phyloP scores from a whole-genome alignment of 1,140 invertebrate genomes.

The Aradophagus sp. region DNA sequence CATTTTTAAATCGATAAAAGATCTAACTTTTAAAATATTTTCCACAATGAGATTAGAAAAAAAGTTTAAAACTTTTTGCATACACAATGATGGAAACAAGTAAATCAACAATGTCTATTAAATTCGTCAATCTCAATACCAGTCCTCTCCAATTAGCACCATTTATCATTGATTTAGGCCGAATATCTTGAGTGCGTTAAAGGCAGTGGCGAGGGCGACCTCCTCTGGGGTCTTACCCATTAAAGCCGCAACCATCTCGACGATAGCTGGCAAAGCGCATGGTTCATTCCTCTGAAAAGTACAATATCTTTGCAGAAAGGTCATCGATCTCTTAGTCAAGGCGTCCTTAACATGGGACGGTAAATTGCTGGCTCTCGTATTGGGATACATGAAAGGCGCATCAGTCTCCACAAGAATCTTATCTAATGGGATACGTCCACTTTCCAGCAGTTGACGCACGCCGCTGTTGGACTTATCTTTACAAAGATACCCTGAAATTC shows the following conservation, averaged over 20 bases:
- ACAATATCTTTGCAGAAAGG: constrained; percentile 85
- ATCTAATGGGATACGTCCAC: constrained; percentile 87
- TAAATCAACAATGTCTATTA: too few species aligned
- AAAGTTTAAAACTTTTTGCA: too few species aligned
- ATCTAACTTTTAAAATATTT: too few species aligned
- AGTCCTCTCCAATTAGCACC: too few species aligned
- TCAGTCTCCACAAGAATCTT: constrained; percentile 92
- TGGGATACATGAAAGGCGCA: constrained; percentile 97
- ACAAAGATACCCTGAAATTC: constrained; percentile 92
- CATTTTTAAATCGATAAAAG: too few species aligned
- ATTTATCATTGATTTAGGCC: constrained; percentile 83
- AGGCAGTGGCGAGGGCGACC: constrained; percentile 92
- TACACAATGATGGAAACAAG: too few species aligned
- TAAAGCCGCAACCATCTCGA: constrained; percentile 95
- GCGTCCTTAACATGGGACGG: constrained; percentile 89
- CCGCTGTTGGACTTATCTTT: constrained; percentile 95
- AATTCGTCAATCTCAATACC: too few species aligned
- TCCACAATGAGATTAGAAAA: too few species aligned
- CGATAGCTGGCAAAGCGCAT: constrained; percentile 92
- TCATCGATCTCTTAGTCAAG: constrained; percentile 88
- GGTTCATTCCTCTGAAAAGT: constrained; percentile 98
- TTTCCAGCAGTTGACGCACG: constrained; percentile 87
- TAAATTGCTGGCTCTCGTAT: constrained; percentile 93
- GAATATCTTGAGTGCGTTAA: constrained; percentile 94
- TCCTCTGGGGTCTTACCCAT: constrained; percentile 90